Evolutionary conservation across 2,888 invertebrate genomes (phyloP), one percentile per base, ranked within the genome.

Genomic region (Tetrapedia diversipes): DNA sequence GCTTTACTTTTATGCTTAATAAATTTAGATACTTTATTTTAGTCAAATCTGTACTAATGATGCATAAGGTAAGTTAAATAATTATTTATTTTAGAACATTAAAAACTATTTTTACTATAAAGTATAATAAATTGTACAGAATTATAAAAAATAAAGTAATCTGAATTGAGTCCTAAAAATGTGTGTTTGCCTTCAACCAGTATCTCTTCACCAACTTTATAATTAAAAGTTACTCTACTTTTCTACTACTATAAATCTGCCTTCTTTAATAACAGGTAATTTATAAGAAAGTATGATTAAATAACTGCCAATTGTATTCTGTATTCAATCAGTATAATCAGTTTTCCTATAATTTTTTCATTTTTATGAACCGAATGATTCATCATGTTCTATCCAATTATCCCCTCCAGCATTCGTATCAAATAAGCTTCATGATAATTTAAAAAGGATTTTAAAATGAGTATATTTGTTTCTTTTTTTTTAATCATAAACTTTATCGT

Each of bases 391-490:
- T 32, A 19, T 59, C 57, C 39, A 72, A 74, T 74, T 74, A 74
- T 29, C n/a, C 16, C 22, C 16, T 14, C 10, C 39, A 34, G 45
- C 57, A 24, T 8, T 19, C n/a, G n/a, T 41, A 37, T 14, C 24
- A 53, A 72, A 34, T 65, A 32, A 4, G 3, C 7, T 45, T 24
- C 6, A 65, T 56, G 24, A 54, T 64, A 64, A 71, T 43, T 59
- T 71, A 71, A 71, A 60, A 71, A 56, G n/a, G 43, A 43, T 34
- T 1, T 22, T 54, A 29, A 8, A 61, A 47, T 61, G 41, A 73
- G 63, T 57, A 73, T 29, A 29, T 63, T 72, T 8, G n/a, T n/a
- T 19, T 11, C 16, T 11, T 4, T 22, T 32, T 24, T 43, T 39
- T 32, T 54, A 41, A n/a, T 29, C 32, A 19, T 29, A n/a, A 22